These are phyloP conservation scores for Halocynthia aurantium DNA, from an alignment of 23 tunicate species.

Conservation along the genomic window DNA sequence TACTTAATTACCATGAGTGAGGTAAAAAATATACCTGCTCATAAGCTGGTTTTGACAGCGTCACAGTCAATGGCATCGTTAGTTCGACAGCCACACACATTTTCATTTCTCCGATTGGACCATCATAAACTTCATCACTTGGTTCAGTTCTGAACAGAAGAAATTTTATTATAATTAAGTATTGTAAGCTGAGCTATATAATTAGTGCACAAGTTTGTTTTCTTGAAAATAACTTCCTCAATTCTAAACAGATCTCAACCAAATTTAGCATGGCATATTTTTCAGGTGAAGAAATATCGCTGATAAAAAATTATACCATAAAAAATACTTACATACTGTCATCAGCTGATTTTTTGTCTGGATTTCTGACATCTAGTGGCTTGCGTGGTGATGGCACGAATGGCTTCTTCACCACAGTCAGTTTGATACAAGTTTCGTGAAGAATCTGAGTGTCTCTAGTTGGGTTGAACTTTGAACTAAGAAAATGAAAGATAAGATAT, in stretches of 20 bases:
- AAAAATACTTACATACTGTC: no score
- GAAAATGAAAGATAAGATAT: neutral
- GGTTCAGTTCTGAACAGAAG: neutral
- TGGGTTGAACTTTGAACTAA: neutral
- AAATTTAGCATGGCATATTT: neutral
- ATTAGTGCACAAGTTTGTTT: no score
- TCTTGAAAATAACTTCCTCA: neutral
- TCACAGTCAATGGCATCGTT: slow-evolving; percentile 40
- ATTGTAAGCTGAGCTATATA: neutral
- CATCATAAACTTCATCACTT: slow-evolving; percentile 28
- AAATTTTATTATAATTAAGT: neutral
- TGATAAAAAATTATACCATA: no score
- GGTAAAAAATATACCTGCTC: slow-evolving; percentile 34
- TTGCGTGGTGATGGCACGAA: slow-evolving; percentile 32
- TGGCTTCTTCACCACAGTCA: slow-evolving; percentile 34
- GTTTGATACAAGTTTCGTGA: slow-evolving; percentile 63
- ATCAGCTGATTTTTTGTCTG: neutral
- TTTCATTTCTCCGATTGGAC: slow-evolving; percentile 44
- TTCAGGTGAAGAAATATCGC: no score
- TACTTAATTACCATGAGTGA: no score
- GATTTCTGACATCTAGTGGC: slow-evolving; percentile 41
- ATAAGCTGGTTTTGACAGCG: slow-evolving; percentile 69
- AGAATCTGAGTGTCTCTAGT: slow-evolving; percentile 38
- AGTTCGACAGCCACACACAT: slow-evolving; percentile 58
- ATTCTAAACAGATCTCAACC: neutral